A percentile compares a stretch with the other conserved stretches of the same genome.
These are phyloP conservation scores for Hydrolagus affinis DNA, from an alignment of 2,113 vertebrate species.

Conservation along the genomic window DNA sequence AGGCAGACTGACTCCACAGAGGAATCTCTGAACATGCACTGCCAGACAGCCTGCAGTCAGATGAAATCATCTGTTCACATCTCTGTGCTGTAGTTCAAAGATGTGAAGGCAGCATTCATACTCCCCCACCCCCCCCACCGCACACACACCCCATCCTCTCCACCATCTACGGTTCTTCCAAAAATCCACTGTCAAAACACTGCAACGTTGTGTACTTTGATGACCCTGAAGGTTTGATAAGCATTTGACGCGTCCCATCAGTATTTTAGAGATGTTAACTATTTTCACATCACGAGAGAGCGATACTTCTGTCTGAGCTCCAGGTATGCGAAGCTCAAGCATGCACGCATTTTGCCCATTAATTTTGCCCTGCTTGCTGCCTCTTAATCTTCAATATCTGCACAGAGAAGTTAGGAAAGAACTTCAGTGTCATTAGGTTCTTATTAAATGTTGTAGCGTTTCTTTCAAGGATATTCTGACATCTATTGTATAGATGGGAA, in stretches of 20 bases:
- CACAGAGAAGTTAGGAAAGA: no score
- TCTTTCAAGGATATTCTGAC: no score
- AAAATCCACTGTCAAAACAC: conserved; percentile 5
- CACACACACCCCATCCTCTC: no score
- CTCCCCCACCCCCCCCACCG: no score
- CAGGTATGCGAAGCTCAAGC: not conserved
- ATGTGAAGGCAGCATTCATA: conserved; percentile 17
- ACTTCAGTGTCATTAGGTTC: no score
- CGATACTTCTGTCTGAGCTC: not conserved
- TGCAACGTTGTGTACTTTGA: not conserved
- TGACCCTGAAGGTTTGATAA: not conserved
- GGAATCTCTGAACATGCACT: conserved; percentile 24
- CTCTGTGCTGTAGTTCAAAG: conserved; percentile 25
- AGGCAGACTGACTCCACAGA: conserved; percentile 32
- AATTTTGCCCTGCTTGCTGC: no score
- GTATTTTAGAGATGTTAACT: not conserved
- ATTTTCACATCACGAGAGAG: not conserved
- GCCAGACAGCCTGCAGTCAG: conserved; percentile 31
- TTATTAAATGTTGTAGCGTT: no score
- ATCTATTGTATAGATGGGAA: no score
- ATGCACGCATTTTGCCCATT: not conserved
- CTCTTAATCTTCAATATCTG: no score
- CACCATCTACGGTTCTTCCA: not conserved
- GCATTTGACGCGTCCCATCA: not conserved
- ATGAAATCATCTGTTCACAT: conserved; percentile 31